These are phyloP conservation scores for Ibycter americanus DNA, from an alignment of 2,797 vertebrate species.

Conservation along the genomic window DNA sequence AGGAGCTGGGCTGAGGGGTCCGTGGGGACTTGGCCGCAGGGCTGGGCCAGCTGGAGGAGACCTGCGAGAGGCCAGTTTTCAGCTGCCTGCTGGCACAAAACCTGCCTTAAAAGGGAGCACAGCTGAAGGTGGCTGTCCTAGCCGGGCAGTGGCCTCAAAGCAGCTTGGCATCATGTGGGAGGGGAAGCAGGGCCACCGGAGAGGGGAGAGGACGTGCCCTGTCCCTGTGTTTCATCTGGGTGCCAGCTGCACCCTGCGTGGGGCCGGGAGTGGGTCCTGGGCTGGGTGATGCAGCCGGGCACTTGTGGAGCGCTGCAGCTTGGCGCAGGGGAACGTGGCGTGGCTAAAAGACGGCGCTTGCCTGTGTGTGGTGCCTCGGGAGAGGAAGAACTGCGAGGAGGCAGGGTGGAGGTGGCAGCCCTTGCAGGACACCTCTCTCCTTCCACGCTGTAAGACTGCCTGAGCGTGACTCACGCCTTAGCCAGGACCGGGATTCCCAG, in stretches of 20 bases:
- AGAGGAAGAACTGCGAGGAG: not conserved
- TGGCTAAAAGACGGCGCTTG: not conserved
- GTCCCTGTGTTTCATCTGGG: not conserved
- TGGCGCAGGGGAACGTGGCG: rapidly evolving
- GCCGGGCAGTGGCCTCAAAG: not conserved
- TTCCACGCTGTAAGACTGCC: not conserved
- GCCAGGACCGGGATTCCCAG: rapidly evolving
- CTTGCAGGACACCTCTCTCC: not conserved
- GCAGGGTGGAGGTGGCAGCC: not conserved
- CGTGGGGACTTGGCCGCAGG: not conserved
- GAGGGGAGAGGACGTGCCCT: not conserved
- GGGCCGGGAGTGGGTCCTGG: not conserved
- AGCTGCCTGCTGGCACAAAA: not conserved
- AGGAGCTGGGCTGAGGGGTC: not conserved
- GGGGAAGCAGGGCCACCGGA: not conserved
- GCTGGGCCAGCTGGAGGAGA: not conserved
- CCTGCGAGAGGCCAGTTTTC: not conserved
- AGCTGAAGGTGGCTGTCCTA: not conserved
- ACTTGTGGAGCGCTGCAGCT: rapidly evolving
- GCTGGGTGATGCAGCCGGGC: rapidly evolving
- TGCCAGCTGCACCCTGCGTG: rapidly evolving
- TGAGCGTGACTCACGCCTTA: not conserved
- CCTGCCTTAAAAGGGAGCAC: constrained; percentile 42
- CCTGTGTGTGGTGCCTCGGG: not conserved
- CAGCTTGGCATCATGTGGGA: not conserved